Percentiles rank a stretch among this genome's conserved stretches.
phyloP scores from a whole-genome alignment of 2,113 vertebrate genomes.

The Rissa tridactyla region DNA sequence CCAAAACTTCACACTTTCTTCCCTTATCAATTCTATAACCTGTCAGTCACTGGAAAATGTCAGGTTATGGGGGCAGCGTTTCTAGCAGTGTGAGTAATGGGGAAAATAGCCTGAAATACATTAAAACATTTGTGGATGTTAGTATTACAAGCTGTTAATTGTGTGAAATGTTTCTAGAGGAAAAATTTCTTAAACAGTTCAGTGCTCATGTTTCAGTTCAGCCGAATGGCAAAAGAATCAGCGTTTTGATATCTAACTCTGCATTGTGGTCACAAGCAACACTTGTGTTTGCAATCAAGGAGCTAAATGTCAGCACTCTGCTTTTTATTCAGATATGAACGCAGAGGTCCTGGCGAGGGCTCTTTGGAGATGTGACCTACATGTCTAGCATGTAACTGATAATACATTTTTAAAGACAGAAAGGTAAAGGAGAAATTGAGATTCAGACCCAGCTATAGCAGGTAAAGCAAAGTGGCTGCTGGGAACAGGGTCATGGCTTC shows the following conservation, averaged over 20 bases:
- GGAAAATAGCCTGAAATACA: background rate
- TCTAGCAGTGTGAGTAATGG: background rate
- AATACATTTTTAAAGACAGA: slow-evolving; percentile 38
- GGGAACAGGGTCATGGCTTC: background rate
- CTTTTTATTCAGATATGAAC: slow-evolving; percentile 30
- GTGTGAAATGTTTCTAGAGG: background rate
- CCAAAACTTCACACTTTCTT: background rate
- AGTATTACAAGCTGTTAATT: background rate
- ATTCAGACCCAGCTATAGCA: background rate
- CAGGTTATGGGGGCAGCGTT: background rate
- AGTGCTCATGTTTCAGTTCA: background rate
- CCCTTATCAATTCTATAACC: background rate
- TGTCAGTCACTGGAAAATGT: background rate
- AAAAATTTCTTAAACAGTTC: background rate
- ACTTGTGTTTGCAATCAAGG: background rate
- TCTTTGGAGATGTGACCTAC: slow-evolving; percentile 17
- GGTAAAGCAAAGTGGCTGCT: background rate
- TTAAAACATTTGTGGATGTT: background rate
- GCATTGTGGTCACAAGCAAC: background rate
- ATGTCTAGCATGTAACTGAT: background rate
- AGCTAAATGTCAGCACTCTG: slow-evolving; percentile 32
- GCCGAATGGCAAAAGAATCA: background rate
- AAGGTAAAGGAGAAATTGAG: background rate
- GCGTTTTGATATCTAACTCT: background rate
- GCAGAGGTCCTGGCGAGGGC: slow-evolving; percentile 4